Conservation (phyloP, 2,797 vertebrate genomes). For the Sus cebifrons region DNA sequence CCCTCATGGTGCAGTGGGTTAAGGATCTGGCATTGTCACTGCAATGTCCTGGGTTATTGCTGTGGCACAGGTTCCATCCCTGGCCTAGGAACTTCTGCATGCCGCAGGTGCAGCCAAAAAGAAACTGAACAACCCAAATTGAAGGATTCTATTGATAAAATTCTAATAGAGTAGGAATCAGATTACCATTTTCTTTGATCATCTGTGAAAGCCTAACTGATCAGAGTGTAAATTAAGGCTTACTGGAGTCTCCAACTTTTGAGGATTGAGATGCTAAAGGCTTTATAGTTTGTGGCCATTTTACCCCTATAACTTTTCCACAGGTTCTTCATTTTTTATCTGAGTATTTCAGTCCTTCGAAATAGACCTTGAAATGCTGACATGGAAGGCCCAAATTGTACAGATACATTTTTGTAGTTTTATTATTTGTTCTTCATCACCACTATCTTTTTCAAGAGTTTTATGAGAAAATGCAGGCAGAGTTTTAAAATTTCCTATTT, state of each 20-base stretch:
- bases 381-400: constrained; percentile 36
- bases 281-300: constrained; percentile 57
- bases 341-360: constrained; percentile 36
- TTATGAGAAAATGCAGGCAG: neutral
- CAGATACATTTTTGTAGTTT: constrained; percentile 68
- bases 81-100: no score
- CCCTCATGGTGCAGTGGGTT: no score
- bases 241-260: neutral
- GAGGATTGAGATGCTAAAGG: constrained; percentile 26
- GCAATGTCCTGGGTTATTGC: no score
- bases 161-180: constrained; percentile 22
- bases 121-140: neutral
- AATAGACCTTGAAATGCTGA: constrained; percentile 73
- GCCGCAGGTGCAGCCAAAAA: no score
- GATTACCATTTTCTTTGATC: constrained; percentile 5
- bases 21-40: no score
- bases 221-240: neutral
- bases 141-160: constrained; percentile 19
- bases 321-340: constrained; percentile 73
- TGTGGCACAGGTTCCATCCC: no score
- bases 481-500: constrained; percentile 60
- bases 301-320: neutral
- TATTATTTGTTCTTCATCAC: constrained; percentile 39
- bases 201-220: constrained; percentile 6
- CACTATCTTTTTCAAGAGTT: neutral